phyloP scores from a whole-genome alignment of 2,797 vertebrate genomes.

The Acanthis flammea region DNA sequence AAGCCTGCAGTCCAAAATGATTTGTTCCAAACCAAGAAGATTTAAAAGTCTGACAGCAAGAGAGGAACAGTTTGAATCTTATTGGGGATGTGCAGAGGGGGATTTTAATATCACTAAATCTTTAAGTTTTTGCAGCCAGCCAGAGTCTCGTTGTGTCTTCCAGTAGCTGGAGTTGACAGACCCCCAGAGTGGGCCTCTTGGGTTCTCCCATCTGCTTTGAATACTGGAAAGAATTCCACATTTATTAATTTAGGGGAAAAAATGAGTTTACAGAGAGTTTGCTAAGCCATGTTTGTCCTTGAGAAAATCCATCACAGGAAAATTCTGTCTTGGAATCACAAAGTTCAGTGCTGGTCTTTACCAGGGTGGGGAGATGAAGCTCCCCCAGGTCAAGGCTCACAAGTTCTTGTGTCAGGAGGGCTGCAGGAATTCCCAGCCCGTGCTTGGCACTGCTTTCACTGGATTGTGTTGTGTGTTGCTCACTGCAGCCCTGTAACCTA shows the following conservation, averaged over 20 bases:
- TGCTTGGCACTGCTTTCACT: neutral
- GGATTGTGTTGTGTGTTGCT: neutral
- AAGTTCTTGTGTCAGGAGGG: neutral
- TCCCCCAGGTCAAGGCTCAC: neutral
- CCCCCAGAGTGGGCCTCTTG: neutral
- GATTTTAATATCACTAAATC: neutral
- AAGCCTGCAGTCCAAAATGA: neutral
- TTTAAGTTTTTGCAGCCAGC: neutral
- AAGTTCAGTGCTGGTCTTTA: neutral
- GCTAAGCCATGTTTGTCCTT: neutral
- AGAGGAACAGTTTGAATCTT: neutral
- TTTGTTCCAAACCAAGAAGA: neutral
- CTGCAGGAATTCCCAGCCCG: neutral
- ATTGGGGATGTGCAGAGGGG: neutral
- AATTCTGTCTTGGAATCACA: neutral
- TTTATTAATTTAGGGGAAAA: neutral
- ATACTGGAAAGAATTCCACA: neutral
- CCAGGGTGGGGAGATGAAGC: accelerated
- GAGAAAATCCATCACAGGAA: accelerated
- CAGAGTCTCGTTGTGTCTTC: neutral
- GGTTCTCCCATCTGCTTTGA: neutral
- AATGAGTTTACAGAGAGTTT: neutral
- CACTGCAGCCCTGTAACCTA: neutral
- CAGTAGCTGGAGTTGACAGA: neutral
- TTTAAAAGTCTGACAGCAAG: neutral